Percentiles rank a stretch among this genome's conserved stretches.
These are phyloP conservation scores for Schizothorax lantsangensis DNA, from an alignment of 2,797 vertebrate genomes.

Conservation along the genomic window DNA sequence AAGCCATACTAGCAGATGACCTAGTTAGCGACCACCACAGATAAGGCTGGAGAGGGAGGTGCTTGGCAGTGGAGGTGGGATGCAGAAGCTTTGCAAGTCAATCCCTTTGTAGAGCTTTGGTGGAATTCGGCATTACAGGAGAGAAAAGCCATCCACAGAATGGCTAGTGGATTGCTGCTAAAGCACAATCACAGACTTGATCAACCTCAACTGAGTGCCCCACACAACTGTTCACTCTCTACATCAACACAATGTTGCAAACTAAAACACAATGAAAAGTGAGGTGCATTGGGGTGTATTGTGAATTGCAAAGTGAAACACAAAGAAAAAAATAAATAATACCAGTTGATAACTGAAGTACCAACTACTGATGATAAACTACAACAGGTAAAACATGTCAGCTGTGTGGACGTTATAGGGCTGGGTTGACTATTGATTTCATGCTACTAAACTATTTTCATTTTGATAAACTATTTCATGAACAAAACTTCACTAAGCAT, in stretches of 20 bases:
- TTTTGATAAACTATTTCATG: no score
- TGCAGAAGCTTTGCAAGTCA: constrained; percentile 4
- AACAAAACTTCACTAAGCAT: not conserved
- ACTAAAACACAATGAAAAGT: not conserved
- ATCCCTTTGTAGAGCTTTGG: constrained; percentile 9
- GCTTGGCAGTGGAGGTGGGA: not conserved
- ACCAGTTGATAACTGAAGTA: not conserved
- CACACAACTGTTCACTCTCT: not conserved
- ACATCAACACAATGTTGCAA: not conserved
- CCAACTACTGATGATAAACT: not conserved
- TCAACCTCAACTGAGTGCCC: not conserved
- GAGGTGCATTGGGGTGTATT: not conserved
- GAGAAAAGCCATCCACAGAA: constrained; percentile 18
- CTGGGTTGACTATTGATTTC: not conserved
- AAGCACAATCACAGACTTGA: not conserved
- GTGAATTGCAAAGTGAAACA: not conserved
- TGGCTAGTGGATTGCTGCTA: not conserved
- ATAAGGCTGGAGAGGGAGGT: not conserved
- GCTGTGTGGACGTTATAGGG: not conserved
- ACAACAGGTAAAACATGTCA: not conserved
- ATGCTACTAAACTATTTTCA: not conserved
- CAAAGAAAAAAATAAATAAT: not conserved
- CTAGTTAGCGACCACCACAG: not conserved
- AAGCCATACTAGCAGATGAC: not conserved
- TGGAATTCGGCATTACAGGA: not conserved